Percentiles rank a stretch among this genome's conserved stretches.
phyloP scores from a whole-genome alignment of 2,113 vertebrate species.

The Puma concolor region DNA sequence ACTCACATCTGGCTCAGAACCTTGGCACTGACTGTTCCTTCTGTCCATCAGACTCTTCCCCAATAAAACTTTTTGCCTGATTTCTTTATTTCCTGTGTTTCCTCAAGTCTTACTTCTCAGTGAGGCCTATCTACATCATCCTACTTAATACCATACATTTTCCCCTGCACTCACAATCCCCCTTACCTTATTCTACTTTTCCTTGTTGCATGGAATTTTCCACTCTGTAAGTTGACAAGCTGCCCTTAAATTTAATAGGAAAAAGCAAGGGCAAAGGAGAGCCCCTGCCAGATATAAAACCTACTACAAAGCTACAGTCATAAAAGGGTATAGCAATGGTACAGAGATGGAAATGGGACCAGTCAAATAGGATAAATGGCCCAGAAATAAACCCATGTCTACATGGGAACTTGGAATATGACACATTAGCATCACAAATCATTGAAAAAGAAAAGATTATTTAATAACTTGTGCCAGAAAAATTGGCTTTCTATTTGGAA shows the following conservation, averaged over 20 bases:
- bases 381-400: not conserved
- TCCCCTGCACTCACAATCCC: not conserved
- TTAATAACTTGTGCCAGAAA: not conserved
- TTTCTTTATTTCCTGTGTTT: not conserved
- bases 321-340: not conserved
- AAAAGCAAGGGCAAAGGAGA: not conserved
- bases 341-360: not conserved
- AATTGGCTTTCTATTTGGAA: conserved; percentile 1
- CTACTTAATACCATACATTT: not conserved
- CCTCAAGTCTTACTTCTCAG: not conserved
- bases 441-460: not conserved
- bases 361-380: not conserved
- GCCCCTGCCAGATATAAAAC: not conserved
- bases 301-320: not conserved
- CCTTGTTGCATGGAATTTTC: not conserved
- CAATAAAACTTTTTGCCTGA: not conserved
- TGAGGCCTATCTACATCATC: not conserved
- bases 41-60: not conserved
- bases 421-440: not conserved
- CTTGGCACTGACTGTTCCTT: not conserved
- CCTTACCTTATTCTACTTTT: not conserved
- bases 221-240: not conserved
- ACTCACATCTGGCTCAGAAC: not conserved
- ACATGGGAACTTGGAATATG: not conserved
- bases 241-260: conserved; percentile 2